These are phyloP conservation scores for Archaeoteleia sp. DNA, from an alignment of 2,888 invertebrate genomes.

Conservation along the genomic window DNA sequence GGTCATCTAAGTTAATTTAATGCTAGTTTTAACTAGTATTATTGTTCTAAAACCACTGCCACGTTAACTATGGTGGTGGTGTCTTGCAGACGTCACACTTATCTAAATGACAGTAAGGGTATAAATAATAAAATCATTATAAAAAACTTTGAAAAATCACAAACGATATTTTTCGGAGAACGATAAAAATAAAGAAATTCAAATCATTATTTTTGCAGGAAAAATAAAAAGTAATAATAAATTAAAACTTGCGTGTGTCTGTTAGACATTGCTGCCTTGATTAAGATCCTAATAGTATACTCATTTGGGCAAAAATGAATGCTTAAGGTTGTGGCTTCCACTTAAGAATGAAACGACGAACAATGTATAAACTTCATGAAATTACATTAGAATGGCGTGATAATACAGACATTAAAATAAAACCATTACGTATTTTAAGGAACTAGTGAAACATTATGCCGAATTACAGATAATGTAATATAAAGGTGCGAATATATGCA, in stretches of 20 bases:
- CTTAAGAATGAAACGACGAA: slow-evolving; percentile 12
- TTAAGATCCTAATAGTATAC: slow-evolving; percentile 27
- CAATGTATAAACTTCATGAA: slow-evolving; percentile 25
- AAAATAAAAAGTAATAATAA: neutral
- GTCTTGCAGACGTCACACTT: slow-evolving; percentile 11
- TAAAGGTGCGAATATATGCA: slow-evolving; percentile 28
- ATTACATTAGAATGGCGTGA: slow-evolving; percentile 30
- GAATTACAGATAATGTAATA: slow-evolving; percentile 41
- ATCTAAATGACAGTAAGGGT: neutral
- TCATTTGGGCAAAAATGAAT: slow-evolving; percentile 11
- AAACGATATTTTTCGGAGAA: no score
- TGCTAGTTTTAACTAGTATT: slow-evolving; percentile 16
- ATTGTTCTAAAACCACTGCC: slow-evolving; percentile 33
- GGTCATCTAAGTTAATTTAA: no score
- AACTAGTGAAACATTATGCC: slow-evolving; percentile 44
- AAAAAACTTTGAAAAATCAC: no score
- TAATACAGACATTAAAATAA: slow-evolving; percentile 26
- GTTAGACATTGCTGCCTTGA: slow-evolving; percentile 8
- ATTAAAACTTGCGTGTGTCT: neutral
- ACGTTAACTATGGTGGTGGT: slow-evolving; percentile 21
- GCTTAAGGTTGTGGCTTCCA: slow-evolving; percentile 18
- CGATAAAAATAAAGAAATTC: no score
- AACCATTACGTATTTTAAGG: slow-evolving; percentile 36
- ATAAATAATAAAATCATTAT: no score
- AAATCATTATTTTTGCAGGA: no score